Percentiles rank a stretch among this genome's conserved stretches.
phyloP scores from a whole-genome alignment of 2,888 invertebrate species.

The Phania funesta region DNA sequence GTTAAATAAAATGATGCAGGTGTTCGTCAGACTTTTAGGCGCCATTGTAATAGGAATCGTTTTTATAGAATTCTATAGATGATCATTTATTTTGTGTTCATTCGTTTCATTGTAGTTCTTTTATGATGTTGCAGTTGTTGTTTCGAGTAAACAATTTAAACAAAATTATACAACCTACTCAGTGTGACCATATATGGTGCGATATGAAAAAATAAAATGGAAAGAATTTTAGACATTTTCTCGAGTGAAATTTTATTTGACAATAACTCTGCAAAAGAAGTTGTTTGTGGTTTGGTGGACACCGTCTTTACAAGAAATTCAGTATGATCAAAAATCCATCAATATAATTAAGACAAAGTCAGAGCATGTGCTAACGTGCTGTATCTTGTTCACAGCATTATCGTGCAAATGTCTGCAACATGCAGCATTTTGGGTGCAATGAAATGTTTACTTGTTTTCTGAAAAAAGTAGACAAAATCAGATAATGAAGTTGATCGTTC shows the following conservation, averaged over 20 bases:
- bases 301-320: too few relatives aligned
- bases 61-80: conserved; percentile 56
- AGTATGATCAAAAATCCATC: too few relatives aligned
- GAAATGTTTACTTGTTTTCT: too few relatives aligned
- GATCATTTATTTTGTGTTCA: conserved; percentile 48
- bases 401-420: too few relatives aligned
- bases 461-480: too few relatives aligned
- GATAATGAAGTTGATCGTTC: too few relatives aligned
- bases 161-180: conserved; percentile 66
- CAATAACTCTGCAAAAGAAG: not conserved
- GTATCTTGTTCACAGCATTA: too few relatives aligned
- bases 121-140: conserved; percentile 16
- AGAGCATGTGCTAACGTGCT: too few relatives aligned
- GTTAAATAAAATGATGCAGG: conserved; percentile 71
- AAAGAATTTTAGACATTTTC: conserved; percentile 1
- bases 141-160: conserved; percentile 58
- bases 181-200: conserved; percentile 41
- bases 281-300: too few relatives aligned
- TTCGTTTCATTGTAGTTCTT: conserved; percentile 4
- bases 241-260: conserved; percentile 21
- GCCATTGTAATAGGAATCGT: conserved; percentile 69
- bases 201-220: not conserved
- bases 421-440: too few relatives aligned
- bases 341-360: too few relatives aligned
- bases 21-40: conserved; percentile 75